Conservation (phyloP, 2,888 invertebrate genomes). For the Teleiodes luculella region DNA sequence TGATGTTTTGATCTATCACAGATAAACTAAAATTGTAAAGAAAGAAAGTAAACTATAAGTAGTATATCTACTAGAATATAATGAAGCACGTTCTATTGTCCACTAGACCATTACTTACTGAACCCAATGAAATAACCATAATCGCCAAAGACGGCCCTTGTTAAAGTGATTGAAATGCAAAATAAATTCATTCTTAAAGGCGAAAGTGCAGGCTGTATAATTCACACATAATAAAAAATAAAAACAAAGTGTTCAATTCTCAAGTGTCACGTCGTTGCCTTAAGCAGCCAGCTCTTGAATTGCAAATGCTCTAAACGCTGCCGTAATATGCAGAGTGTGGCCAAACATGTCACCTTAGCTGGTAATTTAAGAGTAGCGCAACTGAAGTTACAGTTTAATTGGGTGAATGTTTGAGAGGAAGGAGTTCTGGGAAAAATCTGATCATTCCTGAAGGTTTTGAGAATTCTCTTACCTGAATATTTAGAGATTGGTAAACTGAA, state of each 20-base stretch:
- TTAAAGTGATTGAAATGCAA: conserved; percentile 13
- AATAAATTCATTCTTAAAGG: conserved; percentile 17
- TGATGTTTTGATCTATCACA: too few species aligned
- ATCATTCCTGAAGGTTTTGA: background rate
- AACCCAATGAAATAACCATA: conserved; percentile 7
- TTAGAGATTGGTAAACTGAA: too few species aligned
- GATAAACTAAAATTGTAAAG: too few species aligned
- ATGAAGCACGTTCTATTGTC: conserved; percentile 3
- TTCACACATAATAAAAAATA: conserved; percentile 23
- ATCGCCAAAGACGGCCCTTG: background rate
- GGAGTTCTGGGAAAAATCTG: background rate
- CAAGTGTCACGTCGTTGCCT: conserved; percentile 23
- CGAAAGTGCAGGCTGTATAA: conserved; percentile 23
- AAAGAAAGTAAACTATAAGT: too few species aligned
- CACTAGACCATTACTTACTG: background rate
- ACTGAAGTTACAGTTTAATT: conserved; percentile 3
- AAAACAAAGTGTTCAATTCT: conserved; percentile 19
- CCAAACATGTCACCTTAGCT: conserved; percentile 14
- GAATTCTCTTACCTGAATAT: too few species aligned
- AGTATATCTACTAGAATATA: too few species aligned
- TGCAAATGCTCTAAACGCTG: conserved; percentile 25
- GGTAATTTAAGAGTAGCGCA: conserved; percentile 4
- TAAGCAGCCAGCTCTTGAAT: conserved; percentile 26
- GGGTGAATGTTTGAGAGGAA: background rate
- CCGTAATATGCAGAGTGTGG: conserved; percentile 10